Percentiles rank a stretch among this genome's conserved stretches.
Evolutionary conservation across 2,113 vertebrate genomes (phyloP).

Genomic region (Silurus glanis): DNA sequence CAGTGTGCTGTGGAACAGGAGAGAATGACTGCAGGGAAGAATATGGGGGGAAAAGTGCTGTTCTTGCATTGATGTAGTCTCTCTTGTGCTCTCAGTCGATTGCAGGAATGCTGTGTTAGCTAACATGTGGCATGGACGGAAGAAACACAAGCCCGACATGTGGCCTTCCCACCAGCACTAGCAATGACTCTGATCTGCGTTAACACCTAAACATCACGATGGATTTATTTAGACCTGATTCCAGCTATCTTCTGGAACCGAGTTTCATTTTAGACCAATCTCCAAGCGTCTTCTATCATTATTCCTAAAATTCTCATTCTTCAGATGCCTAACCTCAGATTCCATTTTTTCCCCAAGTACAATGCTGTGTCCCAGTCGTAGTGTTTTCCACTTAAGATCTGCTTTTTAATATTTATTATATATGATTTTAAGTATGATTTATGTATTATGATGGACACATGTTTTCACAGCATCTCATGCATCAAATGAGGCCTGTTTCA

Average conservation of each 20-base stretch:
- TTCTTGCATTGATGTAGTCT: neutral
- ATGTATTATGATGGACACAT: no score
- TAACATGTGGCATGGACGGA: slow-evolving; percentile 36
- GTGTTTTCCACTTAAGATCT: no score
- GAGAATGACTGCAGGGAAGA: neutral
- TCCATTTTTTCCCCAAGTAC: neutral
- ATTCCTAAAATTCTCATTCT: no score
- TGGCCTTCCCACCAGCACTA: neutral
- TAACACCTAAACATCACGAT: neutral
- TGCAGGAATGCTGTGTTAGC: slow-evolving; percentile 20
- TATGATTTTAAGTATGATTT: no score
- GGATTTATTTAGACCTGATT: neutral
- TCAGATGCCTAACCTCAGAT: neutral
- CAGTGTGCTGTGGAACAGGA: neutral
- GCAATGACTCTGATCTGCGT: neutral
- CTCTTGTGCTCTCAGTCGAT: slow-evolving; percentile 3
- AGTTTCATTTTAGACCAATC: neutral
- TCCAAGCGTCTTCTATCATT: neutral
- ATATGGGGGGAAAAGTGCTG: slow-evolving; percentile 4
- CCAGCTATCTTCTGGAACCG: neutral
- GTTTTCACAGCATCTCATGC: neutral
- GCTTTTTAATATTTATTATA: no score
- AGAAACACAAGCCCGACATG: slow-evolving; percentile 26
- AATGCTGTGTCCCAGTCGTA: neutral
- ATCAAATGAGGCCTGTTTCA: neutral